These are phyloP conservation scores for Stomorhina lunata DNA, from an alignment of 2,888 invertebrate species.

Conservation along the genomic window DNA sequence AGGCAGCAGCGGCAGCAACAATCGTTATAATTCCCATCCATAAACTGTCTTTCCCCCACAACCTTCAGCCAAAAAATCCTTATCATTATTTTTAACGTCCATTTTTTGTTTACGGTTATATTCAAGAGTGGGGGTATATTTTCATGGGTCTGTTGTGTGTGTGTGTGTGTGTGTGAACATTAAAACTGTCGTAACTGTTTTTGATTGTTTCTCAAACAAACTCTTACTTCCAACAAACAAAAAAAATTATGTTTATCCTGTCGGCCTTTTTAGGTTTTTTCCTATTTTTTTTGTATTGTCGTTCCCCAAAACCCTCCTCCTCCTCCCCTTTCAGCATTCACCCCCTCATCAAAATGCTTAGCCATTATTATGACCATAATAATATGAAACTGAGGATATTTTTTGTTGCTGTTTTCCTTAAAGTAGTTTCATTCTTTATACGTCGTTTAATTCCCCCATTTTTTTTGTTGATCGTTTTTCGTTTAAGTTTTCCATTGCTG, in stretches of 20 bases:
- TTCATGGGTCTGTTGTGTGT: no score
- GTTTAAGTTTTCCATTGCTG: conserved; percentile 23
- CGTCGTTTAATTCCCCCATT: conserved; percentile 14
- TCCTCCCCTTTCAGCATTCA: no score
- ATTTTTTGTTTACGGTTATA: conserved; percentile 30
- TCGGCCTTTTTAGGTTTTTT: conserved; percentile 36
- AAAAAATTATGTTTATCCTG: conserved; percentile 25
- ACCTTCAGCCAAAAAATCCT: neutral
- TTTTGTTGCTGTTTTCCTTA: conserved; percentile 13
- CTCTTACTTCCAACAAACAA: neutral
- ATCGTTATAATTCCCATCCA: conserved; percentile 51
- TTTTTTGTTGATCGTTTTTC: conserved; percentile 18
- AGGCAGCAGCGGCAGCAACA: conserved; percentile 54
- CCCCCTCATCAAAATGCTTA: conserved; percentile 22
- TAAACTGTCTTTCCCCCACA: neutral
- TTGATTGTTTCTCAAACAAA: conserved; percentile 48
- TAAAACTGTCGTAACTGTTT: conserved; percentile 56
- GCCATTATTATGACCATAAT: conserved; percentile 48
- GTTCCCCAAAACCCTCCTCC: neutral
- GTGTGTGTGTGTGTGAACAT: conserved; percentile 16
- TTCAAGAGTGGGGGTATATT: neutral
- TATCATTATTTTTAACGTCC: conserved; percentile 44
- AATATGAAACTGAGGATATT: conserved; percentile 32
- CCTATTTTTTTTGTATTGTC: neutral
- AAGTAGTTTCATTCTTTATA: conserved; percentile 40